A percentile compares a stretch with the other conserved stretches of the same genome.
These are phyloP conservation scores for Heliocidaris tuberculata DNA, from an alignment of 35 echinoderm and acorn worm genomes.

Conservation along the genomic window DNA sequence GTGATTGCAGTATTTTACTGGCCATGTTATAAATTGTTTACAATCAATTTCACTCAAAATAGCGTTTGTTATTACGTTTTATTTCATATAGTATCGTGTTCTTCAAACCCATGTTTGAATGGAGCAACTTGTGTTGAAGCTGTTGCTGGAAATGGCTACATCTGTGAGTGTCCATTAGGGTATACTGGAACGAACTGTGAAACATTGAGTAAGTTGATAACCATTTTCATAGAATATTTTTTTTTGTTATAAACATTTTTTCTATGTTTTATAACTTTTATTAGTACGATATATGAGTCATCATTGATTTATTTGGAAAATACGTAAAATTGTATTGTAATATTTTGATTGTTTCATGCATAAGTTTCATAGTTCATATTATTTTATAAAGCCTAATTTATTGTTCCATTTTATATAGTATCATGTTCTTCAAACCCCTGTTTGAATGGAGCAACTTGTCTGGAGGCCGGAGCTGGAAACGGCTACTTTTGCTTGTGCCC, in stretches of 20 bases:
- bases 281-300: not conserved
- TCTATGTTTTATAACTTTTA: not conserved
- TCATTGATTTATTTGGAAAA: not conserved
- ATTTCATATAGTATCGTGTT: too few relatives aligned
- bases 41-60: too few relatives aligned
- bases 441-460: slow-evolving; percentile 22
- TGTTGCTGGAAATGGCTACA: slow-evolving; percentile 51
- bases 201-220: not conserved
- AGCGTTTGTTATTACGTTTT: too few relatives aligned
- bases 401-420: not conserved
- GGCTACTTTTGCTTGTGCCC: not conserved
- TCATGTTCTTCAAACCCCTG: slow-evolving; percentile 24
- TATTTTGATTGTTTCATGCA: too few relatives aligned
- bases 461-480: not conserved
- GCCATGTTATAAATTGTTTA: too few relatives aligned
- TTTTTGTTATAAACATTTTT: too few relatives aligned
- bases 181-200: slow-evolving; percentile 78
- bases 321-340: too few relatives aligned
- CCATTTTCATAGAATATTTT: not conserved
- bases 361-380: too few relatives aligned
- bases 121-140: slow-evolving; percentile 66
- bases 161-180: slow-evolving; percentile 57
- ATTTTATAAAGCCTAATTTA: too few relatives aligned
- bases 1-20: too few relatives aligned
- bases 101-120: slow-evolving; percentile 66